phyloP scores from a whole-genome alignment of 30 jellyfish, hydroid and myxozoan species.

The Chrysaora quinquecirrha region DNA sequence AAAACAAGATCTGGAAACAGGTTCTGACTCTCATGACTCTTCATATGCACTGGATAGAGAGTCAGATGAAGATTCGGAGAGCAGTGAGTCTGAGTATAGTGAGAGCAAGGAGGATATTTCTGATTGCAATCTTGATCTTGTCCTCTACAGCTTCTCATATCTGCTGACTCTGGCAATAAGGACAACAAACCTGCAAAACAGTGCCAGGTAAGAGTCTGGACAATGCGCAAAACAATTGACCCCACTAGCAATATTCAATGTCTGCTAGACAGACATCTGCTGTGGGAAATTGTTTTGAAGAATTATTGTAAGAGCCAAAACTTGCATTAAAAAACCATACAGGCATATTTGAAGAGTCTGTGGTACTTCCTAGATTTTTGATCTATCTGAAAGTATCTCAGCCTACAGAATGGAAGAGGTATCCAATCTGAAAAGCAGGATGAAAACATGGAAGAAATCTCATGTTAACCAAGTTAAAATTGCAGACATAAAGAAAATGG shows the following conservation, averaged over 20 bases:
- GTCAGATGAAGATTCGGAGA: neutral
- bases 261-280: neutral
- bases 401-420: neutral
- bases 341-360: neutral
- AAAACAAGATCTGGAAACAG: neutral
- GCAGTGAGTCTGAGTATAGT: neutral
- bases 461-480: neutral
- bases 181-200: neutral
- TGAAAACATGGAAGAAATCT: neutral
- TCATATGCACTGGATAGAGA: neutral
- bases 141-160: neutral
- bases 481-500: neutral
- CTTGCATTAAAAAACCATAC: neutral
- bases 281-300: neutral
- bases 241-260: neutral
- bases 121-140: neutral
- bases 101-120: neutral
- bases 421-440: neutral
- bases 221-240: neutral
- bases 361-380: neutral
- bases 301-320: neutral
- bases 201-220: neutral
- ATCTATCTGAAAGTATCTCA: neutral
- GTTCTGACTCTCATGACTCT: neutral
- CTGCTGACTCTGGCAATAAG: neutral